Evolutionary conservation across 37 sponge, comb jelly and placozoan genomes (phyloP).

Genomic region (Petrosia ficiformis): DNA sequence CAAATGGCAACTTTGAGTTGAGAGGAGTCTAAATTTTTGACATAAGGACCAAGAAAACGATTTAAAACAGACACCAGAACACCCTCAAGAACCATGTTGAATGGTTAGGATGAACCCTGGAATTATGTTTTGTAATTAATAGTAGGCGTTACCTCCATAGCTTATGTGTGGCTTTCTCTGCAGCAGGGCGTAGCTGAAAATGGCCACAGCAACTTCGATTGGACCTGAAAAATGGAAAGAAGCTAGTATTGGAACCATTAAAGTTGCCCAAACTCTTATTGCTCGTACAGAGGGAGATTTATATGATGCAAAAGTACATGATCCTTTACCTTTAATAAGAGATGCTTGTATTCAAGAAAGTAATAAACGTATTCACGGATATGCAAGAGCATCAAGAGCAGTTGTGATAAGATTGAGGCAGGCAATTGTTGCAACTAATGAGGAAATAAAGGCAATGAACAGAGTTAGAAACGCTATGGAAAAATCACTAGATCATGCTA

Average conservation of each 20-base stretch:
- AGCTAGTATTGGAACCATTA: conserved; percentile 43
- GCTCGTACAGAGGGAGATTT: conserved; percentile 12
- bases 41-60: conserved; percentile 64
- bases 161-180: no score
- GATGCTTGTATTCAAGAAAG: conserved; percentile 54
- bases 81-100: conserved; percentile 9
- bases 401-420: conserved; percentile 44
- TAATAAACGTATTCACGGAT: conserved; percentile 52
- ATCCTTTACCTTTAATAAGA: conserved; percentile 56
- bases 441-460: conserved; percentile 62
- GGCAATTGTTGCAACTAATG: conserved; percentile 36
- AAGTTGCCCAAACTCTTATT: conserved; percentile 63
- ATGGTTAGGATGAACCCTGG: not conserved
- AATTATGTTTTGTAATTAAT: no score
- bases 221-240: conserved; percentile 62
- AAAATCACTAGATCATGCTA: conserved; percentile 70
- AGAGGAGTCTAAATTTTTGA: conserved; percentile 82
- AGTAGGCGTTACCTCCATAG: no score
- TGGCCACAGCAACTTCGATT: not conserved
- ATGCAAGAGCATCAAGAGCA: conserved; percentile 43
- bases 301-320: conserved; percentile 6
- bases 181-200: not conserved
- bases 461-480: conserved; percentile 59
- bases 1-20: conserved; percentile 73
- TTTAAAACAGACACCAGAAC: conserved; percentile 65